Conservation (phyloP, 2,888 invertebrate species). For the Caenorhabditis sp. region DNA sequence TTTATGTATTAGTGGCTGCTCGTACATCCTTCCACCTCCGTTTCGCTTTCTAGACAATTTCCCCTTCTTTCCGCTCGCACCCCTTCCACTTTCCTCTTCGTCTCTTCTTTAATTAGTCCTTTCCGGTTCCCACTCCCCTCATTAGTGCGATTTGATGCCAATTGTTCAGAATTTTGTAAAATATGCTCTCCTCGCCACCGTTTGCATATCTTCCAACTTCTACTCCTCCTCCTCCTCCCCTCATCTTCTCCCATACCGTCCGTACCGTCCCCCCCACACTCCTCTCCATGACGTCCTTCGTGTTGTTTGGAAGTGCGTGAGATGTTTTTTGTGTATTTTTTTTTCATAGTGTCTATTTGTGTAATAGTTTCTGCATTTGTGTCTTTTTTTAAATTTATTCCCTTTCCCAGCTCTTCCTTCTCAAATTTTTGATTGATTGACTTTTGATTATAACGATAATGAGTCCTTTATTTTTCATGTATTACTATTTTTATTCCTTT, state of each 20-base stretch:
- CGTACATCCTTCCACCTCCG: constrained; percentile 5
- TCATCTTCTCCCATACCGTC: no score
- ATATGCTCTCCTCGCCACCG: constrained; percentile 28
- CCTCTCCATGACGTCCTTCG: background rate
- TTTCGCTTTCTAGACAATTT: constrained; percentile 31
- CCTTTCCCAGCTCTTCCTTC: background rate
- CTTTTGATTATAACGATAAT: constrained; percentile 1
- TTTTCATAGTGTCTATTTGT: background rate
- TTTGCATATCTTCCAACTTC: constrained; percentile 41
- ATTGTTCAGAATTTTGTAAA: constrained; percentile 36
- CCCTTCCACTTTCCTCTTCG: constrained; percentile 10
- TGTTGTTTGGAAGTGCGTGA: constrained; percentile 7
- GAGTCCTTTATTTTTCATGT: background rate
- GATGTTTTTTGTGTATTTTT: background rate
- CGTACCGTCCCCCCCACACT: constrained; percentile 1
- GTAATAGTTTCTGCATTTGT: constrained; percentile 8
- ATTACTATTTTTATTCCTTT: no score
- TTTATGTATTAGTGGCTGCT: constrained; percentile 8
- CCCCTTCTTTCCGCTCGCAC: background rate
- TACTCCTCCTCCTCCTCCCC: no score
- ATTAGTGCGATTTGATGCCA: constrained; percentile 36
- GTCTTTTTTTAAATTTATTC: background rate
- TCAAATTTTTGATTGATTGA: background rate
- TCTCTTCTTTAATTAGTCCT: constrained; percentile 11
- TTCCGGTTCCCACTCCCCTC: constrained; percentile 18